Percentiles rank a stretch among this genome's conserved stretches.
These are phyloP conservation scores for Lagenorhynchus albirostris DNA, from an alignment of 2,113 vertebrate species.

Conservation along the genomic window DNA sequence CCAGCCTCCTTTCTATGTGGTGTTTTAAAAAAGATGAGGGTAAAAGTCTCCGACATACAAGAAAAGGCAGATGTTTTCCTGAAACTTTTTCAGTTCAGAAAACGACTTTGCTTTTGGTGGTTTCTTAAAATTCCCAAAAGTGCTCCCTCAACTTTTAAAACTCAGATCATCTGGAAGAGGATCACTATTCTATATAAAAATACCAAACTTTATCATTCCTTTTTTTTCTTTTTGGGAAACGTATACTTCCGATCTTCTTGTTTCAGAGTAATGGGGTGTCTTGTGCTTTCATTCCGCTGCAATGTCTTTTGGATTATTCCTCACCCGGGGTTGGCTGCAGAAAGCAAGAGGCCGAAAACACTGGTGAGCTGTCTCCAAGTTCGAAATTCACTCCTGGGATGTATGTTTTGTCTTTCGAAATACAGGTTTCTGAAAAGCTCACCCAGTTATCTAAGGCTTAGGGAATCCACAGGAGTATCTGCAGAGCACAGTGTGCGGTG, in stretches of 20 bases:
- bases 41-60: background rate
- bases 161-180: background rate
- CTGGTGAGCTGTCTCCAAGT: background rate
- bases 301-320: background rate
- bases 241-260: background rate
- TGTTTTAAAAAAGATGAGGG: background rate
- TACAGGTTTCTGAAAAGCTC: background rate
- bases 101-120: conserved; percentile 11
- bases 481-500: background rate
- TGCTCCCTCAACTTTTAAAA: background rate
- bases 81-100: conserved; percentile 8
- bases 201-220: background rate
- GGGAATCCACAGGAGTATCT: background rate
- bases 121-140: background rate
- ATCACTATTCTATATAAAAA: background rate
- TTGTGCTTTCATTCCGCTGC: background rate
- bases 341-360: background rate
- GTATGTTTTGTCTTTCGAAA: background rate
- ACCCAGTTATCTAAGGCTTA: background rate
- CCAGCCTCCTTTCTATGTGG: background rate
- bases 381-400: background rate
- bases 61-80: background rate
- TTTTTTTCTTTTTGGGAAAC: background rate
- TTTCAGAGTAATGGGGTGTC: background rate
- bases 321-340: background rate